Evolutionary conservation across 1,140 invertebrate genomes (phyloP), one percentile per base, ranked within the genome.

Genomic region (Drosophila arizonae): DNA sequence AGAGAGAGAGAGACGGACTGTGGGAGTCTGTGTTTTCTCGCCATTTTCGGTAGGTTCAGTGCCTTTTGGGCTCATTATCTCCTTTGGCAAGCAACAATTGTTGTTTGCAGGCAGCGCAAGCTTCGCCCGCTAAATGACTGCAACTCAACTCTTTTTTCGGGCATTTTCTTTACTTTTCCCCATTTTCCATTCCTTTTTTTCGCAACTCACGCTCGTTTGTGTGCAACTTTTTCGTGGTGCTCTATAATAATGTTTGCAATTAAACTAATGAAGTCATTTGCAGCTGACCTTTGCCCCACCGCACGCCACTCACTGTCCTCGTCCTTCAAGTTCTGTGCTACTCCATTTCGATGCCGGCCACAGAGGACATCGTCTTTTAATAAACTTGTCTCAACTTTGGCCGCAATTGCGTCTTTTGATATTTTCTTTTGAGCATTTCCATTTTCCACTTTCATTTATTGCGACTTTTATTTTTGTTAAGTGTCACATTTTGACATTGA

Each of bases 181-280:
- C 43, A 17, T 60, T 39, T 46, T 46, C 6, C 43, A 33, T 46
- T 60, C 26, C 26, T 30, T 21, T 58, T 24, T 46, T 21, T 65
- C 36, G 30, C 36, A 24, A 8, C 21, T 55, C 10, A 4, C 30
- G 30, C 30, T 36, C 30, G 10, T 57, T 64, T 28, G 36, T 79
- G 71, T 81, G 72, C 69, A 86, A 72, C 70, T 72, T 62, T 76
- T 72, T 41, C 65, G 56, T 1, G 60, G 43, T 45, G 36, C 39
- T 52, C 72, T 76, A 61, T 79, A 84, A 87, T 82, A 81, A 77
- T 87, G 79, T 70, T 88, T 84, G 84, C 76, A 87, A 87, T 88
- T 87, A 88, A 88, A 87, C 77, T 88, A 88, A 88, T 84, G 84
- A 87, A 87, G 84, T 71, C 80, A 77, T 80, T 84, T 77, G 76